Evolutionary conservation across 2,113 vertebrate genomes (phyloP).

Genomic region (Tupaia tana): DNA sequence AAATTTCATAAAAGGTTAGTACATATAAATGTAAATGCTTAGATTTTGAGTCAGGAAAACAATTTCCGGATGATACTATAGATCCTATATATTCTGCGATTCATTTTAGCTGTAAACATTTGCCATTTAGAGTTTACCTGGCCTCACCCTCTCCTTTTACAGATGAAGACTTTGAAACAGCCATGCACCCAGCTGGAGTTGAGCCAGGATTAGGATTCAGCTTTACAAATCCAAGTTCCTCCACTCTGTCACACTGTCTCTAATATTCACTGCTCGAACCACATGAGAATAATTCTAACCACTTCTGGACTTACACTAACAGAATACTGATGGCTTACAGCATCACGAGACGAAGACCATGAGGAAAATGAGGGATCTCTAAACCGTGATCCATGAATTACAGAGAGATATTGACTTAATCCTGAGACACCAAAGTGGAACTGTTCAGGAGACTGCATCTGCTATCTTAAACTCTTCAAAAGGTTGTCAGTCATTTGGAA

Average conservation of each 20-base stretch:
- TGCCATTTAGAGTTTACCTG: neutral
- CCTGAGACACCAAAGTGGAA: neutral
- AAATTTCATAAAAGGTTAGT: neutral
- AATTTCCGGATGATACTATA: neutral
- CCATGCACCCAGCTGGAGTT: neutral
- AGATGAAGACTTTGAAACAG: neutral
- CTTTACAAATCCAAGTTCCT: neutral
- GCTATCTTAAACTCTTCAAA: neutral
- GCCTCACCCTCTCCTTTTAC: neutral
- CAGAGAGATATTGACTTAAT: neutral
- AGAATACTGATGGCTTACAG: neutral
- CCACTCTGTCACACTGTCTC: neutral
- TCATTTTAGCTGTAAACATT: neutral
- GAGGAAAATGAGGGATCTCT: neutral
- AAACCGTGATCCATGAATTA: neutral
- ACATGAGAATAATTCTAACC: neutral
- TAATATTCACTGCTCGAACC: neutral
- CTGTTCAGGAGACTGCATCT: neutral
- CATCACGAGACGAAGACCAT: neutral
- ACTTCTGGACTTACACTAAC: neutral
- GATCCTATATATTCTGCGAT: neutral
- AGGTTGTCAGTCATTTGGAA: neutral
- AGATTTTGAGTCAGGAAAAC: constrained; percentile 17
- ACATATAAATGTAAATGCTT: neutral
- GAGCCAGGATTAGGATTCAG: neutral